Conservation (phyloP, 1,140 invertebrate genomes). For the Amyelois transitella region DNA sequence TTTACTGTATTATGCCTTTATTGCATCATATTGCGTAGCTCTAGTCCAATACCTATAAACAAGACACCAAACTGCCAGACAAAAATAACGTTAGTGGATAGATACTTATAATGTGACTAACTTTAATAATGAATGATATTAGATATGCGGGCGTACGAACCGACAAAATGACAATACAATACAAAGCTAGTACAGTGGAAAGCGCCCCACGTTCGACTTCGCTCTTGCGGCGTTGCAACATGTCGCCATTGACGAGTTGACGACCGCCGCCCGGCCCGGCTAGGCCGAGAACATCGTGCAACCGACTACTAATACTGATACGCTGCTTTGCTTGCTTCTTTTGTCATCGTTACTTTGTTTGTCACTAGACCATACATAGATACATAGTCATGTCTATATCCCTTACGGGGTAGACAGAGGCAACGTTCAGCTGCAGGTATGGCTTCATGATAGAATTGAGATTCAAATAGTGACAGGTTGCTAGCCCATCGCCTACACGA, state of each 20-base stretch:
- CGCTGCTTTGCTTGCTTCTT: background rate
- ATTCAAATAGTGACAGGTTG: too few species aligned
- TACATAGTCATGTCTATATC: too few species aligned
- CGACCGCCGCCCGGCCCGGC: background rate
- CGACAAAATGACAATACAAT: background rate
- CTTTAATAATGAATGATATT: background rate
- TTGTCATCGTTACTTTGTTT: conserved; percentile 5
- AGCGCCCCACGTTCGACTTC: conserved; percentile 2
- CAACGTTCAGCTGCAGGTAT: too few species aligned
- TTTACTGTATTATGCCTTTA: too few species aligned
- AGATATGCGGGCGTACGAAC: background rate
- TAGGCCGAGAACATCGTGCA: background rate
- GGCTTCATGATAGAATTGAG: too few species aligned
- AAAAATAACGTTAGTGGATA: background rate
- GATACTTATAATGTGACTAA: background rate
- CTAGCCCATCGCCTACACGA: too few species aligned
- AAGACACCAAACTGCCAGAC: background rate
- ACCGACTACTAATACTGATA: background rate
- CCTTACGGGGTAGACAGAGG: too few species aligned
- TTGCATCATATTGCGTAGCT: background rate
- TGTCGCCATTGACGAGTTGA: conserved; percentile 14
- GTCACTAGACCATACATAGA: too few species aligned
- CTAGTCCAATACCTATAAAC: too few species aligned
- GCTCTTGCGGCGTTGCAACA: conserved; percentile 16
- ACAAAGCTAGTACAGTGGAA: conserved; percentile 10